A percentile compares a stretch with the other conserved stretches of the same genome.
Evolutionary conservation across 2,888 invertebrate genomes (phyloP).

Genomic region (Eristalis pertinax): DNA sequence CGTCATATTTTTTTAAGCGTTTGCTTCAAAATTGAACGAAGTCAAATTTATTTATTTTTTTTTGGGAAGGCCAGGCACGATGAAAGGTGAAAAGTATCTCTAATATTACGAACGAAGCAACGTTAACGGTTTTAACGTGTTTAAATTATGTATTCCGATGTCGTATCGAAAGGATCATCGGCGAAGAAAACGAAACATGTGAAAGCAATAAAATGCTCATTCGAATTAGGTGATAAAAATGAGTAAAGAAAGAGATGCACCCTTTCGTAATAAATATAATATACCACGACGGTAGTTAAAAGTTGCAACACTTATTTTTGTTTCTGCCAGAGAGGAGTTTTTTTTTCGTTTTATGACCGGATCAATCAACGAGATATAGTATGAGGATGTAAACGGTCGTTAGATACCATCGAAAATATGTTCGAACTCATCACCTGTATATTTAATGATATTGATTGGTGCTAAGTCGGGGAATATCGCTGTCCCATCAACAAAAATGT

Average conservation of each 20-base stretch:
- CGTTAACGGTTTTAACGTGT: conserved; percentile 39
- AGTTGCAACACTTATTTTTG: conserved; percentile 36
- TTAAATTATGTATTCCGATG: conserved; percentile 47
- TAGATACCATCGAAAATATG: conserved; percentile 27
- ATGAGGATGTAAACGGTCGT: conserved; percentile 11
- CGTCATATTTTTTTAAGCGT: not conserved
- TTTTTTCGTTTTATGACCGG: conserved; percentile 51
- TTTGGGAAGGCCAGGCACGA: not conserved
- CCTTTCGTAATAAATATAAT: conserved; percentile 24
- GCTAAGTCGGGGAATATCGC: conserved; percentile 2
- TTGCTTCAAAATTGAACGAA: not conserved
- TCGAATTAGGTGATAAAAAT: conserved; percentile 57
- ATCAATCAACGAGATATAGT: conserved; percentile 36
- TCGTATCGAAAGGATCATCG: conserved; percentile 23
- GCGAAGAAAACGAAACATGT: conserved; percentile 19
- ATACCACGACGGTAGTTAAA: conserved; percentile 37
- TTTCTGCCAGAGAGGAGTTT: not conserved
- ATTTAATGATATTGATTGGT: conserved; percentile 50
- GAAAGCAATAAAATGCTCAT: conserved; percentile 46
- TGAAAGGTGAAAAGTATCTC: conserved; percentile 26
- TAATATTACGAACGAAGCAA: conserved; percentile 20
- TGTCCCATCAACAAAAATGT: conserved; percentile 26
- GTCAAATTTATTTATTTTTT: not conserved
- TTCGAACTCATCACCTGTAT: conserved; percentile 47
- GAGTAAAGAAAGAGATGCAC: conserved; percentile 33